A percentile compares a stretch with the other conserved stretches of the same genome.
Evolutionary conservation across 2,888 invertebrate genomes (phyloP).

Genomic region (Cataglyphis cursor): DNA sequence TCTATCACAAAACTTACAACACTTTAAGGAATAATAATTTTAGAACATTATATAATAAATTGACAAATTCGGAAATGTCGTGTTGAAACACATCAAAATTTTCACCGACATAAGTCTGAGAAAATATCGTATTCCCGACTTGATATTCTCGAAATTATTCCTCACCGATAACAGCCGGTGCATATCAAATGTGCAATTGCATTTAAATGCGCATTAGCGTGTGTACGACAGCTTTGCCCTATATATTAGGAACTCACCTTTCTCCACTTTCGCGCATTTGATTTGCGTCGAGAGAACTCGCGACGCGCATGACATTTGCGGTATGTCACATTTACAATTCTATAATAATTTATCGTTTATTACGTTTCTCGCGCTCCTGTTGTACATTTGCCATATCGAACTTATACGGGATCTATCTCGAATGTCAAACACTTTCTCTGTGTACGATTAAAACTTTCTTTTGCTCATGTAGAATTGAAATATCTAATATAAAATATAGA

Average conservation of each 20-base stretch:
- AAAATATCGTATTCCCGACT: not conserved
- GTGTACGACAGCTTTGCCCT: constrained; percentile 32
- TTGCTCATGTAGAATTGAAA: not conserved
- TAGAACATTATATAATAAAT: constrained; percentile 20
- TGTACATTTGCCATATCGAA: not conserved
- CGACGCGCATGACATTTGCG: not conserved
- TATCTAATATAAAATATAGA: not conserved
- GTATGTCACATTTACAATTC: constrained; percentile 21
- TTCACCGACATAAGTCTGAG: not conserved
- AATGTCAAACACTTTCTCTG: not conserved
- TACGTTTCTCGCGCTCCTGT: not conserved
- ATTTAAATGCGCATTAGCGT: constrained; percentile 32
- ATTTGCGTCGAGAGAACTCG: constrained; percentile 53
- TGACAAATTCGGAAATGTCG: constrained; percentile 25
- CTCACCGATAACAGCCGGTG: not conserved
- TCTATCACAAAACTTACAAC: not conserved
- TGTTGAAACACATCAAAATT: not conserved
- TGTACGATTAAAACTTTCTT: not conserved
- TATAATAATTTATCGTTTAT: constrained; percentile 16
- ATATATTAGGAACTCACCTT: constrained; percentile 51
- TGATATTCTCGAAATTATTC: constrained; percentile 28
- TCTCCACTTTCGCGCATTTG: constrained; percentile 68
- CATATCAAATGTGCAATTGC: constrained; percentile 21
- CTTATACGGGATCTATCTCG: not conserved
- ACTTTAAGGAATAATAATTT: not conserved